A percentile compares a stretch with the other conserved stretches of the same genome.
These are phyloP conservation scores for Colius striatus DNA, from an alignment of 2,113 vertebrate species.

Conservation along the genomic window DNA sequence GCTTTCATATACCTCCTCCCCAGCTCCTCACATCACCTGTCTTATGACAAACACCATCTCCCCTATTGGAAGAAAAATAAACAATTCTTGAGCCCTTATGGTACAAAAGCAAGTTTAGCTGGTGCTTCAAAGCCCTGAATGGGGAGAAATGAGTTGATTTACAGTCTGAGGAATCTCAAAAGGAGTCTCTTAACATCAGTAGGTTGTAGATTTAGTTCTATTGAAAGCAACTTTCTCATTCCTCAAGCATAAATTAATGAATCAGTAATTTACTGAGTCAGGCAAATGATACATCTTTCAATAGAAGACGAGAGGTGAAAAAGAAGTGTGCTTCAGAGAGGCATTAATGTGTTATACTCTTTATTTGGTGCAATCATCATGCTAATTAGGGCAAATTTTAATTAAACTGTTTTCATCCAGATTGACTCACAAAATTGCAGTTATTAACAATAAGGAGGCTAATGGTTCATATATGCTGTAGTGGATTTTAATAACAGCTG, in stretches of 20 bases:
- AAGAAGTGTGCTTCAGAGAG: neutral
- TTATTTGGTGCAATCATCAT: neutral
- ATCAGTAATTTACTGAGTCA: conserved; percentile 11
- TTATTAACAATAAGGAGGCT: neutral
- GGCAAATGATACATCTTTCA: neutral
- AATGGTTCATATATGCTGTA: neutral
- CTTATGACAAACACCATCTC: neutral
- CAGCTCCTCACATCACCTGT: neutral
- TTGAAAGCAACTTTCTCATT: conserved; percentile 9
- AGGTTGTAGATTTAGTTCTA: conserved; percentile 1
- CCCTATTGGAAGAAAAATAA: neutral
- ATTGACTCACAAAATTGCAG: neutral
- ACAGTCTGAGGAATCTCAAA: neutral
- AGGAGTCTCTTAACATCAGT: neutral
- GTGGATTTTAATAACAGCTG: neutral
- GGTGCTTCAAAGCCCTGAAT: neutral
- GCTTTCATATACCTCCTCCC: neutral
- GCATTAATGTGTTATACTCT: neutral
- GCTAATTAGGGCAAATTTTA: conserved; percentile 37
- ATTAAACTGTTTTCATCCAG: conserved; percentile 32
- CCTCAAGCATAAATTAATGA: conserved; percentile 3
- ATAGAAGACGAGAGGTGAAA: neutral
- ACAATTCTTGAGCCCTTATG: neutral
- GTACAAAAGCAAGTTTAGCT: neutral
- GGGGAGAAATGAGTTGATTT: conserved; percentile 4